Base-by-base conservation (phyloP, 2,888 invertebrate genomes). In the Polyommatus icarus region DNA sequence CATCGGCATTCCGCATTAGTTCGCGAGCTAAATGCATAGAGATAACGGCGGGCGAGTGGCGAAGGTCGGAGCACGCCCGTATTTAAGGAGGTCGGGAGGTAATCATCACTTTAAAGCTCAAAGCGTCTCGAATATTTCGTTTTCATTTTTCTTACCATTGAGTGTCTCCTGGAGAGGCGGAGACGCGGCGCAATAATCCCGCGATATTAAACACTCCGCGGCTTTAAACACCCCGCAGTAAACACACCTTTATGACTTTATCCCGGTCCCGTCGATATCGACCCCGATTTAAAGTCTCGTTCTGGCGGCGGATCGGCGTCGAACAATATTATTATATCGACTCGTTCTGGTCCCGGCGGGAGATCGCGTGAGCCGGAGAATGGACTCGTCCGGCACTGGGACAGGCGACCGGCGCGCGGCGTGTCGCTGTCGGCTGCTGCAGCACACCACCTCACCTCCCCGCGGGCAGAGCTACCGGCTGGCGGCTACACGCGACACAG, bases 151-250 rank as follows among this genome's bases (percentile, higher is more conserved):
- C 20, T 24, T 20, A 12, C 2, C 36, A n/a, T 1, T 54, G 72
- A 72, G 18, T 5, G 46, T 40, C 20, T 46, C n/a, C 10, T 15
- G n/a, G 50, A 72, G 29, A n/a, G 76, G 71, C 20, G 59, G 78
- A 78, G 78, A 59, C 78, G 79, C 77, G 78, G 76, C 75, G 77
- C 78, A 79, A 80, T 81, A 79, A 80, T 79, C 76, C 76, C n/a
- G 40, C 57, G 78, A 81, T 78, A 81, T 79, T 79, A 80, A 81
- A 79, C 80, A 76, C 72, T 72, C 61, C 18, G 12, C 61, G 24
- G 18, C 73, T 73, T 73, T 73, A 46, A 73, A 46, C 40, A 20
- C 20, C 46, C 73, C 73, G 24, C 40, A 12, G 73, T 46, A n/a
- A 73, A 24, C 73, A 73, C 73, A 73, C 73, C 73, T 73, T 73